Percentiles rank a stretch among this genome's conserved stretches.
Evolutionary conservation across 30 jellyfish, hydroid and myxozoan species (phyloP).

Genomic region (Hydra vulgaris): DNA sequence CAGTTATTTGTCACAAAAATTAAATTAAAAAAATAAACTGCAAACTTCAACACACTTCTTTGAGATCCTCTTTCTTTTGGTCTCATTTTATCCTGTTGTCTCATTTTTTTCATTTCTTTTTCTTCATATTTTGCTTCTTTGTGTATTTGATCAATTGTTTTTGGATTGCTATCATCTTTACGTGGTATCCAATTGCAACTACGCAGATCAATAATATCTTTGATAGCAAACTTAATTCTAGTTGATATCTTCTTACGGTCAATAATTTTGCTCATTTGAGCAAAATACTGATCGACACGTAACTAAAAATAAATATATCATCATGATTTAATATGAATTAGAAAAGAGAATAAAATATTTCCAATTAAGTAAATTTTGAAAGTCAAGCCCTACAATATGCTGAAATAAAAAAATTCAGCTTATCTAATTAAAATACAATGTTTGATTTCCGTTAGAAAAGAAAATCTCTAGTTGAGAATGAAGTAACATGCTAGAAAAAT

Average conservation of each 20-base stretch:
- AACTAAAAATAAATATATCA: slow-evolving; percentile 42
- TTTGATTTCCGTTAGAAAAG: too few relatives aligned
- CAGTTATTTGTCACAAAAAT: neutral
- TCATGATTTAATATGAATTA: too few relatives aligned
- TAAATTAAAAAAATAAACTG: neutral
- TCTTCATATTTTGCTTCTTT: slow-evolving; percentile 60
- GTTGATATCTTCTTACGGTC: slow-evolving; percentile 65
- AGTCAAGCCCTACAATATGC: too few relatives aligned
- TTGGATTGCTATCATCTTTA: slow-evolving; percentile 56
- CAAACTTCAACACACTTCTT: slow-evolving; percentile 14
- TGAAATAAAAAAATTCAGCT: neutral
- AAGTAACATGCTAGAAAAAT: too few relatives aligned
- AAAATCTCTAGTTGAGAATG: too few relatives aligned
- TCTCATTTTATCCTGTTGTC: slow-evolving; percentile 60
- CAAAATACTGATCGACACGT: slow-evolving; percentile 69
- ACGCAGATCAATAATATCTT: slow-evolving; percentile 69
- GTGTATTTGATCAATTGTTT: slow-evolving; percentile 68
- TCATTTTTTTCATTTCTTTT: slow-evolving; percentile 39
- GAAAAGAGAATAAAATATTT: too few relatives aligned
- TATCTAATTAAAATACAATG: too few relatives aligned
- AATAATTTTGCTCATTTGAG: slow-evolving; percentile 43
- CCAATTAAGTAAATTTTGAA: too few relatives aligned
- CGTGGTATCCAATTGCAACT: slow-evolving; percentile 69
- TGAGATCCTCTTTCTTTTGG: neutral
- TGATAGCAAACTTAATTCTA: slow-evolving; percentile 60